Base-by-base conservation (phyloP, 2,888 invertebrate genomes). In the Ornithoptera priamus region DNA sequence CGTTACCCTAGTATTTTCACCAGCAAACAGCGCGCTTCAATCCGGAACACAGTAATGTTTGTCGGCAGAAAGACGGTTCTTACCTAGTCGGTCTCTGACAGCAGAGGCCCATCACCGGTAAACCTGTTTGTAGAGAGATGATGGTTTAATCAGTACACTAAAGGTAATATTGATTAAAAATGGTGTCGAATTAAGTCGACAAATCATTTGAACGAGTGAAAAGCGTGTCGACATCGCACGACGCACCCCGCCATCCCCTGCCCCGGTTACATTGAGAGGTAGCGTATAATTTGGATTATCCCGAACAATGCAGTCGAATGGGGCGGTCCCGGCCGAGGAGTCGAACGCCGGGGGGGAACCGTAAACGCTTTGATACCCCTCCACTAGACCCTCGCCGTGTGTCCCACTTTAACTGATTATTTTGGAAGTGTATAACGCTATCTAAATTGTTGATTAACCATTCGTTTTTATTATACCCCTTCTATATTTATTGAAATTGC, bases 241-340 rank as follows among this genome's bases (percentile, higher is more conserved):
- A 53, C 36, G 46, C n/a, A 22, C 59, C 61, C 58, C 57, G 57
- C n/a, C 36, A 30, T 58, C n/a, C n/a, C 20, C 6, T 57, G 36
- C 24, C 57, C n/a, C 64, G 57, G 61, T 10, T 39, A 39, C 63
- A 18, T 57, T 24, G 46, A 59, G 58, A 57, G 73, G 74, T 73
- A 72, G 69, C 77, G 74, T 79, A 72, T 78, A 76, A 80, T 80
- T 78, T 74, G 74, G 74, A 78, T 77, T 76, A 77, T 67, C 64
- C 73, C 68, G 63, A 70, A 74, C 75, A 70, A 72, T 72, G 66
- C 69, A 58, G 58, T 71, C 62, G 58, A 64, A 73, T 30, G 30
- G 76, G 76, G 53, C 50, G 50, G 18, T 63, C 50, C 18, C 24
- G 53, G n/a, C 62, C 62, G 20, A 53, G 58, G 62, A 63, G 53